Evolutionary conservation across 2,888 invertebrate genomes (phyloP).

Genomic region (Aproaerema taeniolella): DNA sequence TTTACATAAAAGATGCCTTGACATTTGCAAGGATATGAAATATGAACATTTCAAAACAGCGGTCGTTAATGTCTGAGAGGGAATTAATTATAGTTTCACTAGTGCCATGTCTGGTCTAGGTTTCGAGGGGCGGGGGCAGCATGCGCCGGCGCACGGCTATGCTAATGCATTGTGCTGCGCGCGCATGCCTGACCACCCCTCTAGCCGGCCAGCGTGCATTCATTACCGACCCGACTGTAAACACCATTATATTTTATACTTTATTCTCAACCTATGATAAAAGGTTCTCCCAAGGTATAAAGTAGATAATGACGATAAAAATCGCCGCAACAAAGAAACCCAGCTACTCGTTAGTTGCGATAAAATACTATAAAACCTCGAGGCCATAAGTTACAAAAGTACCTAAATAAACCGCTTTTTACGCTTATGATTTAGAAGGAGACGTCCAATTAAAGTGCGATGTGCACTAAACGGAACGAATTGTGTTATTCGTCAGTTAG

Average conservation of each 20-base stretch:
- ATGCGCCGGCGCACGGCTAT: constrained; percentile 52
- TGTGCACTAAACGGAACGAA: constrained; percentile 24
- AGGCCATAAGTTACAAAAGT: too few species aligned
- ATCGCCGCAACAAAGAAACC: too few species aligned
- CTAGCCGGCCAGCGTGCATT: constrained; percentile 30
- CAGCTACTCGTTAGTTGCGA: too few species aligned
- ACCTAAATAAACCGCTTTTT: too few species aligned
- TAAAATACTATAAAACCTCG: neutral
- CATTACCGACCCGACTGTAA: constrained; percentile 29
- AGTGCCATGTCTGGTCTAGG: constrained; percentile 1
- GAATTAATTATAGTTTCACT: constrained; percentile 4
- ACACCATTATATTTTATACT: neutral
- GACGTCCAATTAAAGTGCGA: constrained; percentile 4
- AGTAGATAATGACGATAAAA: neutral
- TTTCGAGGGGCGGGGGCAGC: constrained; percentile 32
- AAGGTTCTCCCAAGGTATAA: constrained; percentile 1
- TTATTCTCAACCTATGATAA: constrained; percentile 7
- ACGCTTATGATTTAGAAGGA: too few species aligned
- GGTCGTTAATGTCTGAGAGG: too few species aligned
- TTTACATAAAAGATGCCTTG: constrained; percentile 1
- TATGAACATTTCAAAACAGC: constrained; percentile 3
- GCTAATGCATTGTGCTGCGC: constrained; percentile 43
- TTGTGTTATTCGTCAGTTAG: constrained; percentile 21
- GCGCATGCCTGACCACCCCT: constrained; percentile 48
- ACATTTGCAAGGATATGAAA: constrained; percentile 8